Evolutionary conservation across 2,888 invertebrate genomes (phyloP).

Genomic region (Lypha dubia): DNA sequence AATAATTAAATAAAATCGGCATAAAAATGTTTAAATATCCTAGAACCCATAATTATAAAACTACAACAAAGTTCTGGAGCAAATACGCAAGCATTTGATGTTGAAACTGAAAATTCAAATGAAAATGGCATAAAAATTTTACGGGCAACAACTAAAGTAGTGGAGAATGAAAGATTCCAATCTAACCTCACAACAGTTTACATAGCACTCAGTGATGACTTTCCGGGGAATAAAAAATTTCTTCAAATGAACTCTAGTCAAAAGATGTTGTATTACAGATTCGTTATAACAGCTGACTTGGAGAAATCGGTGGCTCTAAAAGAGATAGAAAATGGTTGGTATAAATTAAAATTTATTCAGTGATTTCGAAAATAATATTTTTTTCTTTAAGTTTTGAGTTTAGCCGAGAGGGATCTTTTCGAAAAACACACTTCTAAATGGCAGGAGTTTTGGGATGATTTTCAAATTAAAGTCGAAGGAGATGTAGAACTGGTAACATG

Average conservation of each 20-base stretch:
- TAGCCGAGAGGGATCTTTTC: constrained; percentile 79
- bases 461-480: constrained; percentile 84
- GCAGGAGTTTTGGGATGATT: constrained; percentile 84
- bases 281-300: constrained; percentile 85
- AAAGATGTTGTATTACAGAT: constrained; percentile 82
- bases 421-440: constrained; percentile 84
- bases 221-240: constrained; percentile 73
- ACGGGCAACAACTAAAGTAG: constrained; percentile 77
- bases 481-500: constrained; percentile 84
- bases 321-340: constrained; percentile 79
- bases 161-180: constrained; percentile 79
- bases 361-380: neutral
- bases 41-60: constrained; percentile 74
- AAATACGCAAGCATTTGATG: constrained; percentile 75
- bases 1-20: neutral
- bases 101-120: constrained; percentile 56
- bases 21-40: neutral
- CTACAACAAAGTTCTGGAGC: constrained; percentile 74
- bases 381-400: constrained; percentile 54
- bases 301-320: constrained; percentile 83
- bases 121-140: constrained; percentile 52
- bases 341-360: neutral
- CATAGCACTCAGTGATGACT: constrained; percentile 76
- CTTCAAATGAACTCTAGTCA: constrained; percentile 76
- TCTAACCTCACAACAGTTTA: constrained; percentile 75